A percentile compares a stretch with the other conserved stretches of the same genome.
Evolutionary conservation across 2,113 vertebrate species (phyloP).

Genomic region (Paradoxurus hermaphroditus): DNA sequence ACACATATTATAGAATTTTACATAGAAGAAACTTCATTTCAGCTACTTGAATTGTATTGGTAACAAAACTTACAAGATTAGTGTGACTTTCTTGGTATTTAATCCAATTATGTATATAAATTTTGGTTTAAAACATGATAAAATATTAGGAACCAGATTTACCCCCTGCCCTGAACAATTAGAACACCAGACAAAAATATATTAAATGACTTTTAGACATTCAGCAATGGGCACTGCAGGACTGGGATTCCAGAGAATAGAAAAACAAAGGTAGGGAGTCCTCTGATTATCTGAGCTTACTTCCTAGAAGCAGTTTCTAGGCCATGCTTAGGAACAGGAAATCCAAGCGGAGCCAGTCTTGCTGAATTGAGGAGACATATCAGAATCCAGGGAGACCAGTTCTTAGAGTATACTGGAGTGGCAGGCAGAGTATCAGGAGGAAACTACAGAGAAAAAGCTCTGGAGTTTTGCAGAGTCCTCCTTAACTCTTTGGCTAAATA

Average conservation of each 20-base stretch:
- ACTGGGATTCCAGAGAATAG: background rate
- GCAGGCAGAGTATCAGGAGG: background rate
- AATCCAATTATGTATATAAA: background rate
- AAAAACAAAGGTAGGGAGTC: background rate
- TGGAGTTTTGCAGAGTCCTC: background rate
- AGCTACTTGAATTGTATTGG: background rate
- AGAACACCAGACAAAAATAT: background rate
- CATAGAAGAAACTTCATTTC: constrained; percentile 33
- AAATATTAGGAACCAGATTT: background rate
- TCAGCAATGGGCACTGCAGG: background rate
- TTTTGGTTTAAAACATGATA: background rate
- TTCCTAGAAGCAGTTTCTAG: constrained; percentile 6
- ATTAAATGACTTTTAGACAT: background rate
- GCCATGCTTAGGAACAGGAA: background rate
- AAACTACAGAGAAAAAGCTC: background rate
- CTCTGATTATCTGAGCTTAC: background rate
- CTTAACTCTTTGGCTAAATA: background rate
- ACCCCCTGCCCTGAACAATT: background rate
- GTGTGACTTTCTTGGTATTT: background rate
- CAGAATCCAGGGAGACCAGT: background rate
- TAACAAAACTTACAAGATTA: constrained; percentile 14
- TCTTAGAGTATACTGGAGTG: background rate
- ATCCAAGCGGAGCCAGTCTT: background rate
- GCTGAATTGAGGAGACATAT: background rate
- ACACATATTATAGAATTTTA: background rate